Base-by-base conservation (phyloP, 2,888 invertebrate genomes). In the Drosophila rubida region DNA sequence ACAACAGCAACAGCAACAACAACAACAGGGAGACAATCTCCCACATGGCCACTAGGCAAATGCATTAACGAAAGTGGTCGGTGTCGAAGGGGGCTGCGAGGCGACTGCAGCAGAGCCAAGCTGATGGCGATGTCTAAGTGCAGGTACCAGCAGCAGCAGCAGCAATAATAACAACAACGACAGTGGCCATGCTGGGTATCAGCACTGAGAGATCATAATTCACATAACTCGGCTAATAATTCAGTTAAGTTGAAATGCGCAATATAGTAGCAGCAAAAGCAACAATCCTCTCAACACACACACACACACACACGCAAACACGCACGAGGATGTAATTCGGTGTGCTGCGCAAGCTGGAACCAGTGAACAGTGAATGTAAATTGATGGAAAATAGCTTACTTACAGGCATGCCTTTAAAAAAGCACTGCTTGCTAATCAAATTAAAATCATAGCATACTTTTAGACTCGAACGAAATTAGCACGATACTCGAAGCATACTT, bases 41-140 rank as follows among this genome's bases (percentile, higher is more conserved):
- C 84, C 84, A 85, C 83, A 85, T 87, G 84, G 83, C 84, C 84
- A 85, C 70, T 85, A 87, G 84, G 77, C 84, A 87, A 85, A 87
- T 87, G 84, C 88, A 87, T 85, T 85, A 85, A 80, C 86, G 59
- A 82, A 87, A 87, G 83, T 87, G 86, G 77, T 61, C 41, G 63
- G 57, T 30, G 63, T 59, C 41, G 53, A 48, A 53, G 54, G 46
- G n/a, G 32, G n/a, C 9, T 8, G 23, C 8, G 3, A 22, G 8
- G 9, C 16, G 16, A 23, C 37, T 42, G 60, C 22, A 49, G 22
- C 23, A 16, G n/a, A 42, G 39, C 16, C 27, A 39, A 39, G 46
- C 32, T 54, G 27, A 68, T 73, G 68, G 68, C 50, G 53, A 54
- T 58, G 62, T 62, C 55, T 73, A 62, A 72, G 74, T 74, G 70